Percentiles rank a stretch among this genome's conserved stretches.
phyloP scores from a whole-genome alignment of 2,113 vertebrate species.

The Tylochromis polylepis region DNA sequence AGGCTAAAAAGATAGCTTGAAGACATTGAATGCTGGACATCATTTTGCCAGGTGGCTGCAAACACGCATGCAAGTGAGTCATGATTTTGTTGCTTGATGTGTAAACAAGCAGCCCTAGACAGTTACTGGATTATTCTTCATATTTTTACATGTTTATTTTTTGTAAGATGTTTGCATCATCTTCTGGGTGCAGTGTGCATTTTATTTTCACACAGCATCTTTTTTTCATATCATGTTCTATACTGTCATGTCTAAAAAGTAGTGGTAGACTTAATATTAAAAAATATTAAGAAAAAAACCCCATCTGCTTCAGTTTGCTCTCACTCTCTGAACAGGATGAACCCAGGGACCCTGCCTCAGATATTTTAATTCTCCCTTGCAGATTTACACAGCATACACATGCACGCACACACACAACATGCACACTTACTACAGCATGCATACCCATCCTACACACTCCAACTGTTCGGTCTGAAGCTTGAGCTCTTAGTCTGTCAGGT shows the following conservation, averaged over 20 bases:
- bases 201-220: neutral
- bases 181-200: neutral
- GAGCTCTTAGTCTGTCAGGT: constrained; percentile 52
- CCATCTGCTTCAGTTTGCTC: neutral
- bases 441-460: constrained; percentile 45
- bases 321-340: neutral
- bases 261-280: neutral
- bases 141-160: neutral
- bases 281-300: neutral
- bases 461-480: constrained; percentile 40
- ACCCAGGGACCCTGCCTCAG: neutral
- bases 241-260: neutral
- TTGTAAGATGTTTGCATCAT: neutral
- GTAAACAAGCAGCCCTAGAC: neutral
- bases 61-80: neutral
- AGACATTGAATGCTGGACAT: neutral
- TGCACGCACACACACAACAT: neutral
- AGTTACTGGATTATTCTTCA: neutral
- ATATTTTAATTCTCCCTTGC: neutral
- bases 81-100: neutral
- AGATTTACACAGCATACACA: neutral
- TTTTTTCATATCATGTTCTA: neutral
- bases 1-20: neutral
- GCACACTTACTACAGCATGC: constrained; percentile 8
- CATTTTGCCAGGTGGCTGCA: neutral